Evolutionary conservation across 2,113 vertebrate species (phyloP).

Genomic region (Zosterops lateralis): DNA sequence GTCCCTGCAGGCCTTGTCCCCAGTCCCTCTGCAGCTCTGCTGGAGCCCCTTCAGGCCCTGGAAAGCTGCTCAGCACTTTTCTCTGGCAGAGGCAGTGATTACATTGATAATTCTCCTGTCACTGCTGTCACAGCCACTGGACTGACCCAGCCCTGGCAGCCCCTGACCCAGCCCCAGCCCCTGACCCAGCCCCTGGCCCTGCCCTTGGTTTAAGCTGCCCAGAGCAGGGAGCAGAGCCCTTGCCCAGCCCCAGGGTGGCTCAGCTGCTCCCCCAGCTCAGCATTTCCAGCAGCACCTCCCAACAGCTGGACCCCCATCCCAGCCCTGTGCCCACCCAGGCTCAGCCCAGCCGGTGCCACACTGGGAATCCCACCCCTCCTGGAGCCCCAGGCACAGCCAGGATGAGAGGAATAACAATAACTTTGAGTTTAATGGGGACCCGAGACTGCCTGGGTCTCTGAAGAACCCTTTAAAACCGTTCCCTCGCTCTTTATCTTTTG

Average conservation of each 20-base stretch:
- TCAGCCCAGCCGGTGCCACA: fast-evolving
- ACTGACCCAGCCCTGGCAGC: background rate
- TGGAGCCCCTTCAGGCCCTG: background rate
- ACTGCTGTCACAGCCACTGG: background rate
- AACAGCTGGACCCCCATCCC: background rate
- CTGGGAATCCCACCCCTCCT: background rate
- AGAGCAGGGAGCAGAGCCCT: background rate
- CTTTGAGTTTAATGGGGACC: background rate
- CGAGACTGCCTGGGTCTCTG: background rate
- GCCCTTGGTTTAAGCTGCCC: background rate
- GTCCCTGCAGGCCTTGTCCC: background rate
- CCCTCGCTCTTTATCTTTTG: slow-evolving; percentile 33
- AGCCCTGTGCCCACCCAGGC: background rate
- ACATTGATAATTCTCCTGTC: fast-evolving
- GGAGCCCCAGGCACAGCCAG: background rate
- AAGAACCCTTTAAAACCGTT: slow-evolving; percentile 10
- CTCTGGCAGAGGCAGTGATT: background rate
- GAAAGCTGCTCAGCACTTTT: background rate
- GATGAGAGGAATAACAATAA: background rate
- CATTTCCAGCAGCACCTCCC: background rate
- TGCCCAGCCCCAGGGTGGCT: background rate
- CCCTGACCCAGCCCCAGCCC: background rate
- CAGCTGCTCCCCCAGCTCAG: fast-evolving
- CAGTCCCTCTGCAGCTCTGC: background rate
- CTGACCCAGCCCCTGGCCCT: background rate